A percentile compares a stretch with the other conserved stretches of the same genome.
Evolutionary conservation across 2,888 invertebrate genomes (phyloP).

Genomic region (Drosophila niveifrons): DNA sequence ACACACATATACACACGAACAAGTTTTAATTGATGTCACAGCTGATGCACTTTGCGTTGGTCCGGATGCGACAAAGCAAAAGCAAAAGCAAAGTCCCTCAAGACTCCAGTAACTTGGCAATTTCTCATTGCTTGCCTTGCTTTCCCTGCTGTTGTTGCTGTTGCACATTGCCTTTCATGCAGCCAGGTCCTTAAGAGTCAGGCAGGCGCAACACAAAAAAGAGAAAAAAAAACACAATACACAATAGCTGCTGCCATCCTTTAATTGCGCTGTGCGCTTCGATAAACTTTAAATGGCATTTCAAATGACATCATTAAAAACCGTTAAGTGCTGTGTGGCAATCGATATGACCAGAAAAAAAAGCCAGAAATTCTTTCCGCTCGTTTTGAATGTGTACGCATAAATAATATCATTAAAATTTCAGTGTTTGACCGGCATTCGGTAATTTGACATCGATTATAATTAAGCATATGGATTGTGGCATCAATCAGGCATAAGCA

Average conservation of each 20-base stretch:
- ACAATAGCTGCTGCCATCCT: constrained; percentile 32
- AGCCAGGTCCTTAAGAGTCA: constrained; percentile 20
- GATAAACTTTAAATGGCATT: constrained; percentile 57
- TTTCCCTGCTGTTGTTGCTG: constrained; percentile 9
- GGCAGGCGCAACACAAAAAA: constrained; percentile 32
- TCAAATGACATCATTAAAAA: constrained; percentile 65
- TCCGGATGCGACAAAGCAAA: constrained; percentile 13
- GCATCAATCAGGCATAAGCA: constrained; percentile 27
- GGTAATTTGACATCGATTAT: constrained; percentile 26
- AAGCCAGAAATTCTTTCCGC: neutral
- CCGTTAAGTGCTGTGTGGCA: constrained; percentile 35
- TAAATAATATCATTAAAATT: constrained; percentile 30
- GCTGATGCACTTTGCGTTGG: constrained; percentile 62
- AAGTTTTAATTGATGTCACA: constrained; percentile 75
- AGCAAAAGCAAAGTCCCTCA: constrained; percentile 7
- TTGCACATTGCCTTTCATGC: neutral
- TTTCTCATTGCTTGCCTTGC: constrained; percentile 35
- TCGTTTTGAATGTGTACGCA: constrained; percentile 1
- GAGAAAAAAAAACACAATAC: constrained; percentile 3
- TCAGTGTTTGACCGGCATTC: constrained; percentile 10
- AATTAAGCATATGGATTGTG: constrained; percentile 20
- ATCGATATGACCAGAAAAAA: neutral
- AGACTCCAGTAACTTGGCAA: constrained; percentile 39
- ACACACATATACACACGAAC: constrained; percentile 45
- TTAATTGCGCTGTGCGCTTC: constrained; percentile 37